Evolutionary conservation across 53 echinoderm and acorn worm species (phyloP).

Genomic region (Henricia sp.): DNA sequence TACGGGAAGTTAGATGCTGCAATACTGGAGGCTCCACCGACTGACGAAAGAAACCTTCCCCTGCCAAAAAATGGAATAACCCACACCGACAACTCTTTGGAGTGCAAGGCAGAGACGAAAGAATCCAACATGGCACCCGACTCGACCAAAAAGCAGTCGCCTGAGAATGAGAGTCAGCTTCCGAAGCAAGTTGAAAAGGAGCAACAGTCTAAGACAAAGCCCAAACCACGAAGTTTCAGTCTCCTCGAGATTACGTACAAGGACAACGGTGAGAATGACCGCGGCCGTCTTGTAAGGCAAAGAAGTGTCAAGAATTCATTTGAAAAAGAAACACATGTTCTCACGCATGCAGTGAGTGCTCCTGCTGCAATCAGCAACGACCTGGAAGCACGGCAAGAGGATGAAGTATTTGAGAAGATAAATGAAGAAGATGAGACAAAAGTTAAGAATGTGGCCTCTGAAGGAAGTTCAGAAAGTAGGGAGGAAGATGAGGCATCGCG

Average conservation of each 20-base stretch:
- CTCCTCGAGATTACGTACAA: slow-evolving; percentile 5
- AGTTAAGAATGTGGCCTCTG: background rate
- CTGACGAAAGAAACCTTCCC: background rate
- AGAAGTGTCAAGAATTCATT: slow-evolving; percentile 23
- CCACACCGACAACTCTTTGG: background rate
- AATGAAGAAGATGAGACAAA: slow-evolving; percentile 1
- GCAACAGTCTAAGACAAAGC: background rate
- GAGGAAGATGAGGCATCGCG: background rate
- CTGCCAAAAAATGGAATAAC: background rate
- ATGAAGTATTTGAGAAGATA: slow-evolving; percentile 33
- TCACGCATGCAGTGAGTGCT: slow-evolving; percentile 33
- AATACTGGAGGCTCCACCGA: background rate
- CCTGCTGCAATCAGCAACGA: slow-evolving; percentile 5
- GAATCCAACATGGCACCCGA: background rate
- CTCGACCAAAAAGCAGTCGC: background rate
- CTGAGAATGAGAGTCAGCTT: background rate
- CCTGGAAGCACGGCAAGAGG: slow-evolving; percentile 5
- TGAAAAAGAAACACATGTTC: slow-evolving; percentile 8
- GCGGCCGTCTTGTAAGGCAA: background rate
- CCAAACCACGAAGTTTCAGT: background rate
- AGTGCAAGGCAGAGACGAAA: background rate
- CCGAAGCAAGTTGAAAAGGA: background rate
- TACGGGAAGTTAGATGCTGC: background rate
- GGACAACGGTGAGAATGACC: background rate
- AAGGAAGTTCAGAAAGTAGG: background rate